These are phyloP conservation scores for Danio jaintianensis DNA, from an alignment of 2,797 vertebrate species.

Conservation along the genomic window DNA sequence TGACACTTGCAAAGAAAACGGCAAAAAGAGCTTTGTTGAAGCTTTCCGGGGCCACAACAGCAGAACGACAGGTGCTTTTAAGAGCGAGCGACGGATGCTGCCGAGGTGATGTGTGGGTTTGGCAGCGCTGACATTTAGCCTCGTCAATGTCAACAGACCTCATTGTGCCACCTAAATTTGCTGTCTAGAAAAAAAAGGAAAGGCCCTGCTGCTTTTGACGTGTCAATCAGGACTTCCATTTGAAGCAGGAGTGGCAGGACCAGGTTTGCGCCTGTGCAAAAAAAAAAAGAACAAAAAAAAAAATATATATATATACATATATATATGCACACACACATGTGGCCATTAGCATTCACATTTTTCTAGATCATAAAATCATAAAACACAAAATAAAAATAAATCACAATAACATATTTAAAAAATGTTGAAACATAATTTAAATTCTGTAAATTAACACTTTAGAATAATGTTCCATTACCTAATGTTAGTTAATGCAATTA, in stretches of 20 bases:
- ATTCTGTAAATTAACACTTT: too few species aligned
- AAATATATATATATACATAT: too few species aligned
- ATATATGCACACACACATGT: too few species aligned
- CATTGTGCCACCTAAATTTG: constrained; percentile 51
- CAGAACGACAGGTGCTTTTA: constrained; percentile 35
- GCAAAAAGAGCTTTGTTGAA: constrained; percentile 22
- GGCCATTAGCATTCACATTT: too few species aligned
- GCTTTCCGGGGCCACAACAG: constrained; percentile 12
- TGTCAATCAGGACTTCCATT: constrained; percentile 50
- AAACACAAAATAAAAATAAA: too few species aligned
- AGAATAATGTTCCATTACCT: too few species aligned
- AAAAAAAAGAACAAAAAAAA: too few species aligned
- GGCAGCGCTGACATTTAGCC: constrained; percentile 55
- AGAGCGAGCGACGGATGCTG: constrained; percentile 16
- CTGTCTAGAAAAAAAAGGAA: constrained; percentile 40
- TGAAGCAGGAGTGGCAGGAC: constrained; percentile 1
- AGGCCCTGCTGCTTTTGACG: constrained; percentile 36
- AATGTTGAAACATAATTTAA: too few species aligned
- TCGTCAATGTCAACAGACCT: constrained; percentile 55
- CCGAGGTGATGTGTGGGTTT: constrained; percentile 46
- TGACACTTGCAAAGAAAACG: constrained; percentile 20
- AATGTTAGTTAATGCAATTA: too few species aligned
- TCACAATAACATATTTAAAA: too few species aligned
- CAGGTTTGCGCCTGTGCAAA: constrained; percentile 6
- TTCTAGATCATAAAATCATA: too few species aligned